Evolutionary conservation across 2,113 vertebrate genomes (phyloP).

Genomic region (Anarrhichthys ocellatus): DNA sequence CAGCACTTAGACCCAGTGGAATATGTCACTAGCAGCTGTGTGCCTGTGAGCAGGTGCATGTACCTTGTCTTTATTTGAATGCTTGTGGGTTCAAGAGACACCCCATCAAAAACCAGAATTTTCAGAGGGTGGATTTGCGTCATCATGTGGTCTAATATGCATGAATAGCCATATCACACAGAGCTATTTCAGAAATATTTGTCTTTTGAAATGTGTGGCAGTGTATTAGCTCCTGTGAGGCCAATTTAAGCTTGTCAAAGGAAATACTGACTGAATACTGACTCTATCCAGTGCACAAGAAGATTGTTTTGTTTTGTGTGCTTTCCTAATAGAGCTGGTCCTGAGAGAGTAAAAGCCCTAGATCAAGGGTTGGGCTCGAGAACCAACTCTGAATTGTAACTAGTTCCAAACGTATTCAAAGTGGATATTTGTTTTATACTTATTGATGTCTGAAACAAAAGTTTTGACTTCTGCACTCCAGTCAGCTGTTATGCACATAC

Average conservation of each 20-base stretch:
- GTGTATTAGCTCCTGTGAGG: slow-evolving; percentile 43
- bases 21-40: slow-evolving; percentile 24
- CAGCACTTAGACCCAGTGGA: slow-evolving; percentile 10
- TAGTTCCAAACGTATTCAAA: background rate
- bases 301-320: background rate
- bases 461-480: background rate
- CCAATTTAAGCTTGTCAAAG: slow-evolving; percentile 45
- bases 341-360: background rate
- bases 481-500: background rate
- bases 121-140: slow-evolving; percentile 28
- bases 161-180: slow-evolving; percentile 26
- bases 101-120: slow-evolving; percentile 39
- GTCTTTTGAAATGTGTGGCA: slow-evolving; percentile 57
- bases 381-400: background rate
- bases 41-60: background rate
- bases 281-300: slow-evolving; percentile 7
- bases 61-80: slow-evolving; percentile 32
- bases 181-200: slow-evolving; percentile 49
- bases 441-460: background rate
- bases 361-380: background rate
- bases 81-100: slow-evolving; percentile 24
- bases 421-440: background rate
- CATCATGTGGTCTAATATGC: slow-evolving; percentile 48
- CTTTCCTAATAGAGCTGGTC: slow-evolving; percentile 24
- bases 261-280: slow-evolving; percentile 13